Conservation (phyloP, 64 coral and sea anemone species). For the Actinia equina region DNA sequence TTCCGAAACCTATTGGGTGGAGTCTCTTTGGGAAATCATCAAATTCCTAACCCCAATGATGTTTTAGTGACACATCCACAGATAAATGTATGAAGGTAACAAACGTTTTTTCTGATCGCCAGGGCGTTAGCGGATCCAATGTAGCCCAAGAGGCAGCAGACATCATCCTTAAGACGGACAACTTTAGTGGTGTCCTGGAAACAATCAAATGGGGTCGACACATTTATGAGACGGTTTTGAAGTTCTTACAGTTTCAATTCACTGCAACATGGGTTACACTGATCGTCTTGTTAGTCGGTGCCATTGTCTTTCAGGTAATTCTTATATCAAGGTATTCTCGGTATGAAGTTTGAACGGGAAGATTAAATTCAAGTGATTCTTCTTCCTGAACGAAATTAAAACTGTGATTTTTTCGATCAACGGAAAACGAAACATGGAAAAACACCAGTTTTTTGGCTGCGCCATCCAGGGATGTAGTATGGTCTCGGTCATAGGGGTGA, state of each 20-base stretch:
- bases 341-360: too few relatives aligned
- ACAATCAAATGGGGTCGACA: slow-evolving; percentile 84
- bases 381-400: too few relatives aligned
- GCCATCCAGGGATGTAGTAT: too few relatives aligned
- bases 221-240: slow-evolving; percentile 80
- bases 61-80: background rate
- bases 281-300: slow-evolving; percentile 70
- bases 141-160: slow-evolving; percentile 83
- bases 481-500: too few relatives aligned
- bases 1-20: background rate
- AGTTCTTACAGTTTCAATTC: slow-evolving; percentile 84
- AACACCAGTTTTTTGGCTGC: too few relatives aligned
- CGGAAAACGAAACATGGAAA: too few relatives aligned
- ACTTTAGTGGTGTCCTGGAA: slow-evolving; percentile 68
- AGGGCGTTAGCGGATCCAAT: slow-evolving; percentile 79
- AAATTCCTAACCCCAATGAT: background rate
- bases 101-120: background rate
- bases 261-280: slow-evolving; percentile 79
- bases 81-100: background rate
- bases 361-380: too few relatives aligned
- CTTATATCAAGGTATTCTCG: background rate
- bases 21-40: background rate
- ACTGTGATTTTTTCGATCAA: too few relatives aligned
- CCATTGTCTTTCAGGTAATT: slow-evolving; percentile 54
- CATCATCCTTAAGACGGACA: slow-evolving; percentile 69